A percentile compares a stretch with the other conserved stretches of the same genome.
Conservation (phyloP, 1,140 invertebrate species). For the Teleopsis dalmanni region DNA sequence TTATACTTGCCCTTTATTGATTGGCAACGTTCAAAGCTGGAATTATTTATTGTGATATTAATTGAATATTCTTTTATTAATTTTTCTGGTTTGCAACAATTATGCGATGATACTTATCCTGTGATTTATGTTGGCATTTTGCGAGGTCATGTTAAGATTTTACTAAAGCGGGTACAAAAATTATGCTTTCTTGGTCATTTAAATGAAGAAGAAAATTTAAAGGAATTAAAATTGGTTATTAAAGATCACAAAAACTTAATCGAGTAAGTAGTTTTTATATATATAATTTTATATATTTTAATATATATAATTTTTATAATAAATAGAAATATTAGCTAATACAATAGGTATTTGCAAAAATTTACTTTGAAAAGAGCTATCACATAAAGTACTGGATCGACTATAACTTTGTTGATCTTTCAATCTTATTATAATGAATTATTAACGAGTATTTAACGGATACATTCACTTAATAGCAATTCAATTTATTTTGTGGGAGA, state of each 20-base stretch:
- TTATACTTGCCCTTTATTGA: slow-evolving; percentile 22
- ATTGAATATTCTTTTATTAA: slow-evolving; percentile 23
- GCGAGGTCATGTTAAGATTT: slow-evolving; percentile 16
- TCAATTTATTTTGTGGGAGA: too few relatives aligned
- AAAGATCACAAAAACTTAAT: slow-evolving; percentile 22
- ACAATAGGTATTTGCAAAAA: too few relatives aligned
- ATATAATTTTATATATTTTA: too few relatives aligned
- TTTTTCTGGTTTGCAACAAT: slow-evolving; percentile 24
- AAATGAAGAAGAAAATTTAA: slow-evolving; percentile 13
- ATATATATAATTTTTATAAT: too few relatives aligned
- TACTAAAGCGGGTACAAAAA: slow-evolving; percentile 12
- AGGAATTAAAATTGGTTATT: slow-evolving; percentile 19
- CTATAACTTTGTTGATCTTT: too few relatives aligned
- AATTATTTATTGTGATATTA: slow-evolving; percentile 17
- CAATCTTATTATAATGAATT: too few relatives aligned
- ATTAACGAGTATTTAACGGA: too few relatives aligned
- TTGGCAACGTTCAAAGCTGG: slow-evolving; percentile 11
- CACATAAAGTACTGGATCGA: too few relatives aligned
- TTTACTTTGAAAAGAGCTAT: too few relatives aligned
- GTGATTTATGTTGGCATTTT: slow-evolving; percentile 23
- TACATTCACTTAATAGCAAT: too few relatives aligned
- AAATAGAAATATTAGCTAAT: too few relatives aligned
- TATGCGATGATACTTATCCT: slow-evolving; percentile 23
- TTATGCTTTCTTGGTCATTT: not conserved
- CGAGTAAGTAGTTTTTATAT: slow-evolving; percentile 9